Conservation (phyloP, 2,797 vertebrate genomes). For the Eleutherodactylus coqui region DNA sequence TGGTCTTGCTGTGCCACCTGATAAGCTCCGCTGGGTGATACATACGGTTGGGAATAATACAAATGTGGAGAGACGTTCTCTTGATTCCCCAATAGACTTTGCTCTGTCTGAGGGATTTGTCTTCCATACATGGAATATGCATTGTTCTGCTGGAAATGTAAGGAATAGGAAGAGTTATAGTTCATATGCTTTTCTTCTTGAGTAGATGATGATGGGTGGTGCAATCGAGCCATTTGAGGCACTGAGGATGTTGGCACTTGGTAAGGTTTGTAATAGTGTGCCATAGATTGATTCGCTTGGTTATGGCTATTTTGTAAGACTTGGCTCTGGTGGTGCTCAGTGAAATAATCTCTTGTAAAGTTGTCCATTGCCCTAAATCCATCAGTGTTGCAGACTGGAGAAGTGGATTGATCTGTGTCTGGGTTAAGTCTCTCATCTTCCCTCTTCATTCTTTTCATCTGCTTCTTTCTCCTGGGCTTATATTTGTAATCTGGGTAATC, state of each 20-base stretch:
- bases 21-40: slow-evolving; percentile 61
- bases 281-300: slow-evolving; percentile 79
- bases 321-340: slow-evolving; percentile 73
- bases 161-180: slow-evolving; percentile 73
- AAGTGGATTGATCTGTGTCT: slow-evolving; percentile 74
- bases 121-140: slow-evolving; percentile 66
- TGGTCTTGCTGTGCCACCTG: slow-evolving; percentile 71
- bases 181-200: slow-evolving; percentile 84
- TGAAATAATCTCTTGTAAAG: slow-evolving; percentile 77
- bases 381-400: slow-evolving; percentile 69
- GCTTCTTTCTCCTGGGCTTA: slow-evolving; percentile 90
- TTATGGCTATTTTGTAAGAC: slow-evolving; percentile 77
- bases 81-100: slow-evolving; percentile 59
- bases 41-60: slow-evolving; percentile 80
- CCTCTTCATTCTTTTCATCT: slow-evolving; percentile 92
- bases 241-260: slow-evolving; percentile 87
- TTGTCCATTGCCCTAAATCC: slow-evolving; percentile 75
- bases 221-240: slow-evolving; percentile 82
- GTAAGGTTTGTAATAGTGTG: slow-evolving; percentile 82
- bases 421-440: slow-evolving; percentile 86
- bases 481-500: slow-evolving; percentile 98
- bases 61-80: slow-evolving; percentile 74
- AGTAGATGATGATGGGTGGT: slow-evolving; percentile 79
- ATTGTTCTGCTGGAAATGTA: slow-evolving; percentile 64
- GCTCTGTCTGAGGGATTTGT: slow-evolving; percentile 65